Conservation (phyloP, 2,888 invertebrate genomes). For the Pyralis farinalis region DNA sequence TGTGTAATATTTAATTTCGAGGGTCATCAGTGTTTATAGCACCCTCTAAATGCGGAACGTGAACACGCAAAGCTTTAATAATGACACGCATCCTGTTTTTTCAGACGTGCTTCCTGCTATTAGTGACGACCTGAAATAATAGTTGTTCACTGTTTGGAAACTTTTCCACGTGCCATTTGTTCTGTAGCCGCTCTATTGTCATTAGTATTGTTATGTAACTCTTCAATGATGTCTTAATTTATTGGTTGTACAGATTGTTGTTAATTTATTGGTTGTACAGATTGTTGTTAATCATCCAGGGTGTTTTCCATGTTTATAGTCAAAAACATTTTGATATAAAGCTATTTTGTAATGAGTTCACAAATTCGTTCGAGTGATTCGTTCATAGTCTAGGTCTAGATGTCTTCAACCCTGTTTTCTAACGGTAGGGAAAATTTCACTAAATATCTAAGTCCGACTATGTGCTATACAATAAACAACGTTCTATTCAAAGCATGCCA, state of each 20-base stretch:
- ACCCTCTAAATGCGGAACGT: slow-evolving; percentile 34
- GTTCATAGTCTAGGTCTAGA: no score
- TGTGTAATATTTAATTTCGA: slow-evolving; percentile 21
- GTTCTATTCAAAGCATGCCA: no score
- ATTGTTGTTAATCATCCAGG: neutral
- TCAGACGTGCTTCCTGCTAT: slow-evolving; percentile 44
- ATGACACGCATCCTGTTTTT: slow-evolving; percentile 51
- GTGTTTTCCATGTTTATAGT: no score
- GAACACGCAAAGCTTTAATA: slow-evolving; percentile 50
- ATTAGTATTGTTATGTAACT: slow-evolving; percentile 14
- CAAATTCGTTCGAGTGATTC: no score
- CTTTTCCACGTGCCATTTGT: slow-evolving; percentile 51
- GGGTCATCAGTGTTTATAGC: slow-evolving; percentile 31
- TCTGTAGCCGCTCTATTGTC: slow-evolving; percentile 25
- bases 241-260: neutral
- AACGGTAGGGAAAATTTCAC: no score
- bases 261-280: neutral
- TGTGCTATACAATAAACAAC: no score
- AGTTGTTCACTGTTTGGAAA: slow-evolving; percentile 40
- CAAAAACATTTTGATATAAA: no score
- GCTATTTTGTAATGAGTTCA: no score
- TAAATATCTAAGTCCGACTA: no score
- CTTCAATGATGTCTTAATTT: neutral
- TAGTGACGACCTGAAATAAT: slow-evolving; percentile 37
- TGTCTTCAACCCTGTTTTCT: no score